Conservation (phyloP, 2,113 vertebrate species). For the Thalassarche chlororhynchos region DNA sequence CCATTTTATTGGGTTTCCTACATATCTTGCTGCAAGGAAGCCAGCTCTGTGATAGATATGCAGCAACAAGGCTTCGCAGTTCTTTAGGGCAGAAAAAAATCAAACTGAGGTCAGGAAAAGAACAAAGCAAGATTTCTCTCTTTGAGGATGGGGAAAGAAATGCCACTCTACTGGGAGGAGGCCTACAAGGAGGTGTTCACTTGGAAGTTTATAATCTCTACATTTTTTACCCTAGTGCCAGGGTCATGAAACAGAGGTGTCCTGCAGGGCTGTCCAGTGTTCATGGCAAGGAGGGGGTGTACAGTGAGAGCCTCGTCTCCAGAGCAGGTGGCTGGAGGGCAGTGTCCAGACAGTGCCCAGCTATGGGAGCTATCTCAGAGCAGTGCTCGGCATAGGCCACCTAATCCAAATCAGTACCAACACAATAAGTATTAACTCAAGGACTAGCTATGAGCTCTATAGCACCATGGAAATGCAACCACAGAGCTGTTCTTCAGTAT, state of each 20-base stretch:
- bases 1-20: not conserved
- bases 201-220: not conserved
- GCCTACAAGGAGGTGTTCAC: not conserved
- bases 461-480: not conserved
- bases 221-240: not conserved
- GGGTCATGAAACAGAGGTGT: not conserved
- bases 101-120: not conserved
- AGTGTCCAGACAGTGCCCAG: too few species aligned
- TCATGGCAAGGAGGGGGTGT: not conserved
- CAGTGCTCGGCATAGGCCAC: accelerated
- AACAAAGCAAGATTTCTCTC: not conserved
- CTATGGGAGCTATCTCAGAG: not conserved
- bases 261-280: not conserved
- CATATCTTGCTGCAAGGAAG: not conserved
- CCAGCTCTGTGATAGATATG: not conserved
- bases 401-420: not conserved
- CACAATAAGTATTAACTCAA: not conserved
- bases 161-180: not conserved
- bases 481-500: not conserved
- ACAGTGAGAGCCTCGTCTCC: not conserved
- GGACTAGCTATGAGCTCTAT: not conserved
- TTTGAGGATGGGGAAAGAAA: not conserved
- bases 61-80: not conserved
- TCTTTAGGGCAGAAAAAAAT: not conserved
- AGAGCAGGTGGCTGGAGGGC: not conserved